Evolutionary conservation across 2,888 invertebrate genomes (phyloP), one percentile per base, ranked within the genome.

Genomic region (Xylophagus ater): DNA sequence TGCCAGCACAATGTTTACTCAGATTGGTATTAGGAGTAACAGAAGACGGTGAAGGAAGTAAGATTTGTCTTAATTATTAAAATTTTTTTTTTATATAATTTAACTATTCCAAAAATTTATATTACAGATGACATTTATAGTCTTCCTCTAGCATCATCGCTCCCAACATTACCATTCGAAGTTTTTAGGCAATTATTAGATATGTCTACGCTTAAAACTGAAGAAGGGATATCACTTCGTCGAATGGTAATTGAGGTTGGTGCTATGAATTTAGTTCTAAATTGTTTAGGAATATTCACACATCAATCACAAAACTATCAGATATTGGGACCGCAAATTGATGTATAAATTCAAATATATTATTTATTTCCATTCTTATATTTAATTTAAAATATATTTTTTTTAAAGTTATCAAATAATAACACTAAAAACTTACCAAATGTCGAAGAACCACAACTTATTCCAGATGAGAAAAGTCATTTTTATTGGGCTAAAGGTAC

Each of bases 401-500:
- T 25, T 17, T 37, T 34, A 3, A 21, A 40, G 34, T 18, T 40
- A 14, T 30, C 36, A 7, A 33, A 33, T 23, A 40, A 39, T 17
- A 28, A 34, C n/a, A n/a, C n/a, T 7, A 39, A 41, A 37, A 49
- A 60, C 66, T 62, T 66, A 10, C 18, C 37, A 8, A 37, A 19
- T 20, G 30, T 29, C 33, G 50, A 49, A n/a, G 68, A 70, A 3
- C n/a, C n/a, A n/a, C 69, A 67, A 3, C 65, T 66, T 44, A 72
- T 72, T 47, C 69, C 70, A 18, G 77, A 82, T 52, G 78, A 83
- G 49, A 81, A 81, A 56, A 76, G 76, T 24, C 84, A 85, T 55
- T 67, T 82, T 48, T 88, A 92, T 65, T 93, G 92, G 92, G 93
- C 92, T 1, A 93, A 94, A 62, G 93, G 93, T 29, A 94, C 94